Base-by-base conservation (phyloP, 1,140 invertebrate genomes). In the Thrips palmi region DNA sequence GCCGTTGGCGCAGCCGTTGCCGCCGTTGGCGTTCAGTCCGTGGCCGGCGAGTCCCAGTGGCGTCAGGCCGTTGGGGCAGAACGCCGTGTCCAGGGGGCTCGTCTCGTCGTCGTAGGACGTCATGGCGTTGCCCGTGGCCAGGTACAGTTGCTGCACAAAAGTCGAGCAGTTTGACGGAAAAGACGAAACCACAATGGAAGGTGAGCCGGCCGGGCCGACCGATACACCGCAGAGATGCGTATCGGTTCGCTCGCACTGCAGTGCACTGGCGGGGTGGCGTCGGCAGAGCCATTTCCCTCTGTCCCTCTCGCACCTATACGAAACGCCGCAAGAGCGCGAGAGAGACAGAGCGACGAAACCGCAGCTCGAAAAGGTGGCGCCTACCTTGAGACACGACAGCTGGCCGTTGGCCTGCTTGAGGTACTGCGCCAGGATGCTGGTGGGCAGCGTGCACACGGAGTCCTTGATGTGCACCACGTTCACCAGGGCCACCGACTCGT, bases 391-490 rank as follows among this genome's bases (percentile, higher is more conserved):
- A 57, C 74, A 80, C 30, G 77, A 79, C 30, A 81, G 62, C 55
- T 80, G 76, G 25, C 79, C 78, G 48, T 77, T 80, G 12, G 77
- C 74, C 57, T 81, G 76, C 55, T 84, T 84, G 17, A 82, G 59
- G 57, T 82, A 82, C 56, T 81, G 77, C 17, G 77, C 75, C 41
- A 82, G 62, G 47, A 82, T 71, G 47, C 73, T 75, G 44, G 77
- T 81, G 12, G 75, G 75, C 38, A 81, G 54, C 21, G 73, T 75
- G 53, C 77, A 81, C 23, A 80, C 70, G 12, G 70, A 66, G 57
- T 82, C 78, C 47, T 72, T 71, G 43, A 84, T 77, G 50, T 82
- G 78, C 7, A 84, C 68, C n/a, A 82, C 73, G 47, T 71, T 79
- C 46, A 82, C 69, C 39, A 82, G 52, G 25, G 76, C 76, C 38